Base-by-base conservation (phyloP, 1,140 invertebrate species). In the Drepana arcuata region DNA sequence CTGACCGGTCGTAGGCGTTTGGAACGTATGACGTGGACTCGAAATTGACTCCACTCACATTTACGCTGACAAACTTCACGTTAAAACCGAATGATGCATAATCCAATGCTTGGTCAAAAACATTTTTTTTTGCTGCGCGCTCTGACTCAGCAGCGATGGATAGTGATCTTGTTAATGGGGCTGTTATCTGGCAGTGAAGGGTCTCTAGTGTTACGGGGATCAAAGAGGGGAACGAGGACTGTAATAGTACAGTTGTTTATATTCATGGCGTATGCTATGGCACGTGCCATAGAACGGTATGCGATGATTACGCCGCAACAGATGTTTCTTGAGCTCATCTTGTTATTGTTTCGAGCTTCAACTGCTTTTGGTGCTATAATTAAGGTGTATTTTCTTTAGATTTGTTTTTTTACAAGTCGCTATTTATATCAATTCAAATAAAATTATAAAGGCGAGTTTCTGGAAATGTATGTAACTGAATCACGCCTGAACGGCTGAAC, bases 1-100 rank as follows among this genome's bases (percentile, higher is more conserved):
- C 73, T 48, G 47, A 38, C 31, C 39, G 47, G n/a, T 48, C 56
- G 74, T 75, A 53, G 71, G 74, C 69, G 69, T 50, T 45, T 41
- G 47, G 53, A 68, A 62, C 48, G 55, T 71, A 62, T 79, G 74
- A 79, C 74, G 71, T 70, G 64, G 54, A 58, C 42, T 59, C 45
- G 41, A 51, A 61, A 69, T 60, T 57, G 55, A 72, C 48, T 39
- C 41, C 42, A 49, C 51, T 30, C 34, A 36, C 45, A 41, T 41
- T 52, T 43, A 57, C 41, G 27, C 32, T 36, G n/a, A 15, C 34
- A 25, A 37, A 37, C 18, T 16, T 34, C 36, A 18, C 44, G 36
- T 16, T 46, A 48, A 14, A 25, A 39, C 38, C 57, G 41, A 18
- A 9, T 14, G 18, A 9, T 13, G 60, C 52, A 7, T 16, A 42